Evolutionary conservation across 2,888 invertebrate species (phyloP), one percentile per base, ranked within the genome.

Genomic region (Caenorhabditis japonica): DNA sequence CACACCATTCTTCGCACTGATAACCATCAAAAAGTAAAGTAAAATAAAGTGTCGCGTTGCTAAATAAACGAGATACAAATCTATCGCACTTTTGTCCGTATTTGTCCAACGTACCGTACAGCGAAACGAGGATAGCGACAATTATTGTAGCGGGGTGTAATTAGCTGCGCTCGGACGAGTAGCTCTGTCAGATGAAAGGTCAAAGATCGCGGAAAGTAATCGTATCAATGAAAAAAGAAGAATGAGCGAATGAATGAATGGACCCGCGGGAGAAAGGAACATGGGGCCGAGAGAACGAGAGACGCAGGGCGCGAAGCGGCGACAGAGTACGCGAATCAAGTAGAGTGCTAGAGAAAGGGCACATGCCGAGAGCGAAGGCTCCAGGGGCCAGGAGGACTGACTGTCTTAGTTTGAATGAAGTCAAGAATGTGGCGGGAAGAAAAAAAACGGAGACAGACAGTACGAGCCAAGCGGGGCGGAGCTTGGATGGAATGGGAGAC

Each of bases 111-210:
- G 5, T 30, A 30, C 30, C 30, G 30, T 21, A 30, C 8, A 44
- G 3, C 15, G 5, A 10, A n/a, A 30, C 4, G 34, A 12, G n/a
- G n/a, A n/a, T n/a, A 5, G 7, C 30, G 30, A 7, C 10, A 30
- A 7, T 30, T 30, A 30, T 30, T 5, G 30, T 7, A 30, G 10
- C 30, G 7, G 7, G 5, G 49, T 62, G 27, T 62, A 62, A 55
- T 62, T 62, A 62, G 62, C 62, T 62, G 62, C 47, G 21, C n/a
- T n/a, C n/a, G n/a, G n/a, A n/a, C n/a, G n/a, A n/a, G 2, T 7
- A n/a, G 30, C 7, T 41, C 19, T 2, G 38, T 13, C 5, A 23
- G 15, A n/a, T 17, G 30, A 53, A 15, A 51, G n/a, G n/a, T n/a
- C n/a, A 30, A 19, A 17, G 36, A 25, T 17, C 27, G 27, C 19